Percentiles rank a stretch among this genome's conserved stretches.
phyloP scores from a whole-genome alignment of 2,888 invertebrate genomes.

The Frankliniella intonsa region DNA sequence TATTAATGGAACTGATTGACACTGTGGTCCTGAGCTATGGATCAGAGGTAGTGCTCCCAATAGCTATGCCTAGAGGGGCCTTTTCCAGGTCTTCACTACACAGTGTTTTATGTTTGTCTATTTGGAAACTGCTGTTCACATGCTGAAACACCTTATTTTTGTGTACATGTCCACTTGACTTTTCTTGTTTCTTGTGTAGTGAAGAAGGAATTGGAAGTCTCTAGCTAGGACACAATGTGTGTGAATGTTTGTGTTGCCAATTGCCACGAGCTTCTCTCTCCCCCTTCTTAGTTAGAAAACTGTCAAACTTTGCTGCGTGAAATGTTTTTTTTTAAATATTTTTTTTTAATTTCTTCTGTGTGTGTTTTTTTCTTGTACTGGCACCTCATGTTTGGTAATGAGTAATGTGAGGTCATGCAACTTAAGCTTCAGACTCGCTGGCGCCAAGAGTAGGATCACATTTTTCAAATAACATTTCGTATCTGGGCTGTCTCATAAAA shows the following conservation, averaged over 20 bases:
- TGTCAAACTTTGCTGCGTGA: conserved; percentile 19
- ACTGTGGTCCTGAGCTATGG: conserved; percentile 9
- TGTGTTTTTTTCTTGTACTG: neutral
- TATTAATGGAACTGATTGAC: conserved; percentile 11
- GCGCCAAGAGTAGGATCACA: conserved; percentile 1
- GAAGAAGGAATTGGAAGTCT: conserved; percentile 22
- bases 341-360: neutral
- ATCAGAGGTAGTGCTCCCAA: conserved; percentile 6
- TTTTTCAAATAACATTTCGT: neutral
- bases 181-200: conserved; percentile 6
- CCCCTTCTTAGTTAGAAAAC: conserved; percentile 26
- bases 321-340: conserved; percentile 21
- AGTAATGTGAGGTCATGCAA: conserved; percentile 21
- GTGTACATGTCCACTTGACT: neutral
- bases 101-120: neutral
- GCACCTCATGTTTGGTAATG: conserved; percentile 17
- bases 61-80: conserved; percentile 22
- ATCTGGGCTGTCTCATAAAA: neutral
- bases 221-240: conserved; percentile 25
- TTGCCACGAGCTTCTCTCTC: conserved; percentile 26
- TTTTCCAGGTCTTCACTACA: conserved; percentile 24
- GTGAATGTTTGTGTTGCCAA: conserved; percentile 26
- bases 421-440: conserved; percentile 16
- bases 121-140: neutral
- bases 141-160: neutral